Conservation (phyloP, 2,113 vertebrate species). For the Pomatostomus ruficeps region DNA sequence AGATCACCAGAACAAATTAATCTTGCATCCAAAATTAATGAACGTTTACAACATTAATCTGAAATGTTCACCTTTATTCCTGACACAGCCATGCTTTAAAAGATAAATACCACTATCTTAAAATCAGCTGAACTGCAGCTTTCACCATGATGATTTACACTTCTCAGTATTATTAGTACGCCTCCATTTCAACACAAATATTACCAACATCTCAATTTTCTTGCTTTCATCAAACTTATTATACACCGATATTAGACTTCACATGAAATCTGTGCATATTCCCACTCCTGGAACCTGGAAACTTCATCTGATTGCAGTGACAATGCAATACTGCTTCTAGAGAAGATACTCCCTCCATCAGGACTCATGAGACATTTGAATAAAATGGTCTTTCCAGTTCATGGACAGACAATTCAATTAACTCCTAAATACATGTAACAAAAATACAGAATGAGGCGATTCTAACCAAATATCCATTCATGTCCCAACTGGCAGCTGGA, state of each 20-base stretch:
- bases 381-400: background rate
- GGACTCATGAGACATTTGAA: background rate
- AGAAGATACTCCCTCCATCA: background rate
- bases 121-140: background rate
- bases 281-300: background rate
- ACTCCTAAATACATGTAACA: background rate
- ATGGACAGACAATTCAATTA: background rate
- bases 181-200: background rate
- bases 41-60: background rate
- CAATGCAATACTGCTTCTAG: background rate
- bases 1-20: constrained; percentile 5
- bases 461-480: background rate
- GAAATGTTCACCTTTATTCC: background rate
- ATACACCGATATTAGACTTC: background rate
- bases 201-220: background rate
- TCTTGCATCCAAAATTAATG: background rate
- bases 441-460: background rate
- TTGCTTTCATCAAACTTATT: background rate
- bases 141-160: background rate
- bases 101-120: background rate
- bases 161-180: background rate
- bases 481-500: background rate
- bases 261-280: background rate
- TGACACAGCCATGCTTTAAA: background rate
- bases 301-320: background rate